Conservation (phyloP, 2,113 vertebrate genomes). For the Ancistrus triradiatus region DNA sequence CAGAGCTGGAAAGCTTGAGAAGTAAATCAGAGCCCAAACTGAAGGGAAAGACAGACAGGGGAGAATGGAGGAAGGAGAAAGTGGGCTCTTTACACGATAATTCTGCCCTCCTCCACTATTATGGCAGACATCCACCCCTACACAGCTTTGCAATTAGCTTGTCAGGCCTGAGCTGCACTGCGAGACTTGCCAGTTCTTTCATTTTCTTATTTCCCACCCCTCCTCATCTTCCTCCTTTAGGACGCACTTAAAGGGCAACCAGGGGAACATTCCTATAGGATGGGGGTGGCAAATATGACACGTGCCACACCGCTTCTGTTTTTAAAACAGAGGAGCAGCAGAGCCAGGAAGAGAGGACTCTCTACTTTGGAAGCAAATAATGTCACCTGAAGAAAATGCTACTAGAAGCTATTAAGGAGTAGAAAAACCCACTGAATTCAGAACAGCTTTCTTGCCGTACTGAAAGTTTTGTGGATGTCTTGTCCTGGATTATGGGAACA, state of each 20-base stretch:
- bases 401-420: too few species aligned
- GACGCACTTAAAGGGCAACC: not conserved
- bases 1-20: conserved; percentile 27
- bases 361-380: too few species aligned
- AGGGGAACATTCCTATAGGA: not conserved
- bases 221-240: conserved; percentile 11
- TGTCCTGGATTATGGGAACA: too few species aligned
- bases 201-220: conserved; percentile 14
- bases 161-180: conserved; percentile 34
- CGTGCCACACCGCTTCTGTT: conserved; percentile 1
- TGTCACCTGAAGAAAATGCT: too few species aligned
- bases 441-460: too few species aligned
- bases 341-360: conserved; percentile 3
- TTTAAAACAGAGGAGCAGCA: conserved; percentile 21
- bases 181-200: conserved; percentile 10
- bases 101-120: conserved; percentile 42
- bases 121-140: conserved; percentile 44
- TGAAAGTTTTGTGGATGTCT: too few species aligned
- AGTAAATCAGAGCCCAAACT: conserved; percentile 32
- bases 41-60: conserved; percentile 27
- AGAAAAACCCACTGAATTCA: too few species aligned
- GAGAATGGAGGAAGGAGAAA: not conserved
- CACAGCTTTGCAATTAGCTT: conserved; percentile 56
- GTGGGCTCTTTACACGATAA: conserved; percentile 18
- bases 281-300: not conserved